Evolutionary conservation across 2,888 invertebrate species (phyloP).

Genomic region (Psylliodes chrysocephalus): DNA sequence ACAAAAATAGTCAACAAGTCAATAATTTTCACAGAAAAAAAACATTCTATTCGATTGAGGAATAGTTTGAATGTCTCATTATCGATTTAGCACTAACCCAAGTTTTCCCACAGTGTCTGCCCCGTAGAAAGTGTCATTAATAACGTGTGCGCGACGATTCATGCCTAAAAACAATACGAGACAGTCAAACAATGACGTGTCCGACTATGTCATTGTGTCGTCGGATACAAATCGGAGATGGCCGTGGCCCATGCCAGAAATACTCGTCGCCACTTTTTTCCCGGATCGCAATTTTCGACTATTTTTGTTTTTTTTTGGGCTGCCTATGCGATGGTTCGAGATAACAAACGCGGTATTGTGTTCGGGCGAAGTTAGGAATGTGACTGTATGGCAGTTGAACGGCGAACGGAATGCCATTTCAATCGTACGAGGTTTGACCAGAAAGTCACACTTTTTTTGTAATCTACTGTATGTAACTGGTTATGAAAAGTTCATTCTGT

Average conservation of each 20-base stretch:
- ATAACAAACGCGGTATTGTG: conserved; percentile 40
- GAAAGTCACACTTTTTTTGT: too few species aligned
- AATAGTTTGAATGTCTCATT: too few species aligned
- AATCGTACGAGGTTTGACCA: too few species aligned
- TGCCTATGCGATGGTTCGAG: conserved; percentile 28
- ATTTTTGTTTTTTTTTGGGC: conserved; percentile 24
- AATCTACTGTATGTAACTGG: too few species aligned
- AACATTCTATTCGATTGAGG: too few species aligned
- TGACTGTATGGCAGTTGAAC: conserved; percentile 29
- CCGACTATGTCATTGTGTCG: conserved; percentile 47
- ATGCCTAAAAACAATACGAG: conserved; percentile 51
- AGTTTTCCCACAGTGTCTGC: conserved; percentile 53
- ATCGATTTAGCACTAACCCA: too few species aligned
- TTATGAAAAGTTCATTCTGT: too few species aligned
- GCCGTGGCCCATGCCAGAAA: conserved; percentile 47
- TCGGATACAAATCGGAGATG: conserved; percentile 54
- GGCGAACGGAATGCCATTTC: conserved; percentile 29
- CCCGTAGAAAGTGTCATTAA: conserved; percentile 54
- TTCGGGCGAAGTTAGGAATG: conserved; percentile 31
- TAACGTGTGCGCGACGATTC: conserved; percentile 52
- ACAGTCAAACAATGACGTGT: conserved; percentile 55
- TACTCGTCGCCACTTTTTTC: conserved; percentile 42
- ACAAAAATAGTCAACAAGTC: too few species aligned
- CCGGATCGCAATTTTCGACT: conserved; percentile 26
- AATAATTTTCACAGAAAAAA: too few species aligned